Percentiles rank a stretch among this genome's conserved stretches.
phyloP scores from a whole-genome alignment of 2,797 vertebrate genomes.

The Amazona ochrocephala region DNA sequence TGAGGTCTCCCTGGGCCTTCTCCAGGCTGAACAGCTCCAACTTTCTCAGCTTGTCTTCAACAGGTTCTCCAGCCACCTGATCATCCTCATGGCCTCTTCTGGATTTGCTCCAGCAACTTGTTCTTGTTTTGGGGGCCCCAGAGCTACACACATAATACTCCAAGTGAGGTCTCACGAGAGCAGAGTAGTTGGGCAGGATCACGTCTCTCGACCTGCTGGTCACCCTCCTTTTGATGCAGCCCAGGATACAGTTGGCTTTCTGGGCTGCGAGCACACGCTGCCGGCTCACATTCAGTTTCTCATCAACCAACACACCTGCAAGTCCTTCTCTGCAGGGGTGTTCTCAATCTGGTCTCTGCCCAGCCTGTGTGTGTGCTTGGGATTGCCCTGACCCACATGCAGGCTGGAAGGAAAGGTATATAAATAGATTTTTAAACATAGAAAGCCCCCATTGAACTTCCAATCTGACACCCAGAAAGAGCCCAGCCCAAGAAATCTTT shows the following conservation, averaged over 20 bases:
- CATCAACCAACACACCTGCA: not conserved
- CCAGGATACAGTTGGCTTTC: not conserved
- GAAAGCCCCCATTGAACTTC: not conserved
- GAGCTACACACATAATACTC: not conserved
- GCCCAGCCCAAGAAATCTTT: not conserved
- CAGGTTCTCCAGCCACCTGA: too few species aligned
- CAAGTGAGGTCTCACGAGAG: not conserved
- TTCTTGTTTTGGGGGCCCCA: not conserved
- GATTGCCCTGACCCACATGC: not conserved
- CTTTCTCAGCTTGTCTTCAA: too few species aligned
- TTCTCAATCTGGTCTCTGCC: not conserved
- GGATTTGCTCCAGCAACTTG: too few species aligned
- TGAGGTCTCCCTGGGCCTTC: not conserved
- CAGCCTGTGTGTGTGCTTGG: not conserved
- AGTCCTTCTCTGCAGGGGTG: not conserved
- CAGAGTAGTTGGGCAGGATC: not conserved
- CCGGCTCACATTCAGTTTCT: not conserved
- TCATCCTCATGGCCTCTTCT: too few species aligned
- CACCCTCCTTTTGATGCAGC: not conserved
- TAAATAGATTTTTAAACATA: not conserved
- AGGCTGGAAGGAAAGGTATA: not conserved
- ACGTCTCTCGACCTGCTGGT: not conserved
- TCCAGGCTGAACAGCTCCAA: not conserved
- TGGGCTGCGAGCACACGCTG: not conserved
- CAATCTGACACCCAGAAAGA: not conserved